phyloP scores from a whole-genome alignment of 35 echinoderm and acorn worm species.

The Lytechinus variegatus region DNA sequence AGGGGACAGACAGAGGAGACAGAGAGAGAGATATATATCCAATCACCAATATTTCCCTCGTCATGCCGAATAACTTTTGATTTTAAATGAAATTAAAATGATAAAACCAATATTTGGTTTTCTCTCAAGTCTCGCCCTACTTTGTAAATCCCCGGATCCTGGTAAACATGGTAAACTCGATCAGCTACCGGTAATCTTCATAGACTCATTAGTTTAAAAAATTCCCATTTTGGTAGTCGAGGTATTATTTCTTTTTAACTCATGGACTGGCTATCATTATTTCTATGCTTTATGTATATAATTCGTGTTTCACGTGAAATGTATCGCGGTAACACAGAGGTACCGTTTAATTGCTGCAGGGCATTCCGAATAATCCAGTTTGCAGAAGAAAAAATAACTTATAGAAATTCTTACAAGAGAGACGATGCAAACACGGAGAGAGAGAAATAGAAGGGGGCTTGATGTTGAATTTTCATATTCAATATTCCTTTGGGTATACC shows the following conservation, averaged over 20 bases:
- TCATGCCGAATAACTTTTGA: background rate
- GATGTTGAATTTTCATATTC: background rate
- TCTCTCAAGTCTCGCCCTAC: background rate
- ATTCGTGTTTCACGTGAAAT: background rate
- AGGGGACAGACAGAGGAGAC: background rate
- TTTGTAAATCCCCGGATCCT: background rate
- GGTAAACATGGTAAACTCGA: background rate
- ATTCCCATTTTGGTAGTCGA: background rate
- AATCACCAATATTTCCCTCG: background rate
- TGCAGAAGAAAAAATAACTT: background rate
- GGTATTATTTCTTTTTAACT: background rate
- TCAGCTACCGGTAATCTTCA: background rate
- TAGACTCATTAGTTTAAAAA: background rate
- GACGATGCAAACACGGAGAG: background rate
- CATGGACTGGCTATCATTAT: background rate
- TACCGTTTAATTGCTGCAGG: background rate
- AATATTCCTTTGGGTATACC: conserved; percentile 12
- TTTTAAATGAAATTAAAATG: background rate
- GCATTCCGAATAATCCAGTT: conserved; percentile 1
- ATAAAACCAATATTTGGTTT: background rate
- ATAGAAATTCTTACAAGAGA: background rate
- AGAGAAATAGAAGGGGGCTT: background rate
- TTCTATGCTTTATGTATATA: background rate
- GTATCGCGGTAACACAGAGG: background rate
- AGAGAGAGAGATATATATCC: background rate